Percentiles rank a stretch among this genome's conserved stretches.
Conservation (phyloP, 2,113 vertebrate species). For the Ictalurus furcatus region DNA sequence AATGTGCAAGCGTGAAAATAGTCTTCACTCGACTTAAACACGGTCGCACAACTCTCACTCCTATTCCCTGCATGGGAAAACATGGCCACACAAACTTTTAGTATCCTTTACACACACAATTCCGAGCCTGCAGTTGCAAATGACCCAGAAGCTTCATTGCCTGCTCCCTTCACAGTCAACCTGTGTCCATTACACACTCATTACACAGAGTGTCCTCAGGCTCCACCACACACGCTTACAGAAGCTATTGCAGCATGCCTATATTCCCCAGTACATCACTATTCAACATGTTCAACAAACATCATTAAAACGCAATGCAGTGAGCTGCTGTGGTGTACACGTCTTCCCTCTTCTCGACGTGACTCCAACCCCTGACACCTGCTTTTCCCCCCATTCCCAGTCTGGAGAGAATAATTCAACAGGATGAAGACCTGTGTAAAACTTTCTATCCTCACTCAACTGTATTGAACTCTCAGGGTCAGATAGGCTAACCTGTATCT, state of each 20-base stretch:
- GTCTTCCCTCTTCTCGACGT: background rate
- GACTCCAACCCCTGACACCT: background rate
- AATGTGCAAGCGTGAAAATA: background rate
- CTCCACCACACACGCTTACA: background rate
- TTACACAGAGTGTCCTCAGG: slow-evolving; percentile 30
- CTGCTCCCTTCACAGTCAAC: slow-evolving; percentile 19
- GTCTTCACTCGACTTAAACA: background rate
- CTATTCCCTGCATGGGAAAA: background rate
- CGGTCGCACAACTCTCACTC: background rate
- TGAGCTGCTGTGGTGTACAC: background rate
- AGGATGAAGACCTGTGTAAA: background rate
- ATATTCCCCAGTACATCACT: background rate
- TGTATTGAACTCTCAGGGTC: background rate
- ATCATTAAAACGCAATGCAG: background rate
- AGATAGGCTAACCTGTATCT: background rate
- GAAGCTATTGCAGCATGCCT: background rate
- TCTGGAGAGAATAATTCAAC: background rate
- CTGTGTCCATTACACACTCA: slow-evolving; percentile 38
- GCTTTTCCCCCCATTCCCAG: background rate
- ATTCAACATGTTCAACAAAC: slow-evolving; percentile 7
- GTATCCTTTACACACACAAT: background rate
- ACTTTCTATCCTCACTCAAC: background rate
- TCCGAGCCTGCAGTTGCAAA: slow-evolving; percentile 18
- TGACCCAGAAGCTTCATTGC: slow-evolving; percentile 33
- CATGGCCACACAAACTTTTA: background rate